phyloP scores from a whole-genome alignment of 2,888 invertebrate genomes.

The Xestoiulus laeticollis region DNA sequence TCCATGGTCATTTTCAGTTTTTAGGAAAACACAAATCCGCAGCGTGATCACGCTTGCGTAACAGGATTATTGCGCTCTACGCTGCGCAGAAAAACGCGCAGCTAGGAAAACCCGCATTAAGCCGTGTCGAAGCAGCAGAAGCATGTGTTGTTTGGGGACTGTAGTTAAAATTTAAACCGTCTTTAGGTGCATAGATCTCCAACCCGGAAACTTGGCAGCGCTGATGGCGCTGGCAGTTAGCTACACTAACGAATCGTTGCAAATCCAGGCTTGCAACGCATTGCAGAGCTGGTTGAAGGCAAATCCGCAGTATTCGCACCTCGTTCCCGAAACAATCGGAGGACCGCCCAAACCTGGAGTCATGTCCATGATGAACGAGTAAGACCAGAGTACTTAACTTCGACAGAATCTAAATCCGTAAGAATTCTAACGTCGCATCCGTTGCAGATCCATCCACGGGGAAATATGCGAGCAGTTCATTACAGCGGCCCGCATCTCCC shows the following conservation, averaged over 20 bases:
- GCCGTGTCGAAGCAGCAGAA: too few relatives aligned
- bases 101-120: too few relatives aligned
- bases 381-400: too few relatives aligned
- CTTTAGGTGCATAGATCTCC: conserved; percentile 70
- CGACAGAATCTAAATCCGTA: too few relatives aligned
- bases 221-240: conserved; percentile 92
- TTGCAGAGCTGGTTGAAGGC: conserved; percentile 69
- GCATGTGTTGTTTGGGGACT: too few relatives aligned
- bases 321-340: conserved; percentile 66
- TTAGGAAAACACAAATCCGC: too few relatives aligned
- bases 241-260: conserved; percentile 95
- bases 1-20: too few relatives aligned
- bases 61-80: too few relatives aligned
- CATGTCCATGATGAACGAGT: conserved; percentile 63
- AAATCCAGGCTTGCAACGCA: conserved; percentile 86
- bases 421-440: background rate
- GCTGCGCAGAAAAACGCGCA: too few relatives aligned
- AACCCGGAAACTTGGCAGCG: conserved; percentile 82
- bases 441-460: conserved; percentile 69
- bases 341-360: conserved; percentile 57
- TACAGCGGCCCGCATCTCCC: conserved; percentile 78
- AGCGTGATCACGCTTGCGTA: too few relatives aligned
- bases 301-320: conserved; percentile 82
- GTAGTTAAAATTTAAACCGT: background rate
- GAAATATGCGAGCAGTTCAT: conserved; percentile 77